Conservation (phyloP, 2,797 vertebrate genomes). For the Gymnodraco acuticeps region DNA sequence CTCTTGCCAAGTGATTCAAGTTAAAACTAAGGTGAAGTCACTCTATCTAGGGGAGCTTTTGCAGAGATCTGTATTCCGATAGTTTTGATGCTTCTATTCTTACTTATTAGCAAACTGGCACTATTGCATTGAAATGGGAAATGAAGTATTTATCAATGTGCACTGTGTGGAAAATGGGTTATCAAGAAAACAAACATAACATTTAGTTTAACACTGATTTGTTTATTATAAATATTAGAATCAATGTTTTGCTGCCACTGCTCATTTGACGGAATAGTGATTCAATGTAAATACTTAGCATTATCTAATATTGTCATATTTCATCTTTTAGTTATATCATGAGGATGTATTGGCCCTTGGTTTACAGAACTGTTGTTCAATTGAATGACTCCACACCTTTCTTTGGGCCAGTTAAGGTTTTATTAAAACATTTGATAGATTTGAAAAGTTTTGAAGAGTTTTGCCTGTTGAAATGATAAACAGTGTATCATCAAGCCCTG, state of each 20-base stretch:
- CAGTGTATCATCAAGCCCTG: no score
- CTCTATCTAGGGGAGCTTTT: neutral
- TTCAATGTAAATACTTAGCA: neutral
- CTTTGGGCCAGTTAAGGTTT: no score
- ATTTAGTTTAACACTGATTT: neutral
- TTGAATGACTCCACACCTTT: neutral
- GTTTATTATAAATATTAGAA: no score
- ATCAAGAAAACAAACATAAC: neutral
- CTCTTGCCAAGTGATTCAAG: constrained; percentile 11
- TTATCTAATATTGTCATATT: neutral
- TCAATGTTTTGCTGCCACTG: no score
- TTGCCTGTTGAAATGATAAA: no score
- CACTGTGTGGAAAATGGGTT: no score
- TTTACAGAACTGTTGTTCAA: neutral
- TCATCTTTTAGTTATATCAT: neutral
- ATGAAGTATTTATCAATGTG: no score
- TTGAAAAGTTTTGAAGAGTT: no score
- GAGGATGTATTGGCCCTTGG: neutral
- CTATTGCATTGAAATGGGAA: no score
- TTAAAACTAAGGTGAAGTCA: neutral
- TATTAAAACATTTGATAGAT: no score
- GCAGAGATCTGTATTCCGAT: neutral
- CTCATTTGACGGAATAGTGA: neutral
- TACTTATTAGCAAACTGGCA: neutral
- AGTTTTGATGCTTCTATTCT: neutral